Evolutionary conservation across 2,797 vertebrate species (phyloP).

Genomic region (Uromys caudimaculatus): DNA sequence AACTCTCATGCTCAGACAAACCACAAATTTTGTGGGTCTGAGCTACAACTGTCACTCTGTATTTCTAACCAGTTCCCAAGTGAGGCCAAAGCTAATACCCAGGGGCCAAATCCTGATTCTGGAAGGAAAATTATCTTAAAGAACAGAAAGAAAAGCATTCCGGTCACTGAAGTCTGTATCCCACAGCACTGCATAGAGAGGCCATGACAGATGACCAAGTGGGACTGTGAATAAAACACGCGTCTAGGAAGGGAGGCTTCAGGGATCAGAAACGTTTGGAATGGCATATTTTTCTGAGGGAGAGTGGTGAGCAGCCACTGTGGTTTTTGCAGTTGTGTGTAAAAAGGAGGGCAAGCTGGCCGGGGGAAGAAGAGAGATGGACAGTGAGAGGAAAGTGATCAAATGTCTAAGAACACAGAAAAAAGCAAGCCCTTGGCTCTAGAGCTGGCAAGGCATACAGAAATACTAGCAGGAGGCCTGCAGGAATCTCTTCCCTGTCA

Average conservation of each 20-base stretch:
- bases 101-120: not conserved
- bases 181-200: not conserved
- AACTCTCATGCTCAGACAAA: not conserved
- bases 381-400: not conserved
- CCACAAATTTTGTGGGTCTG: not conserved
- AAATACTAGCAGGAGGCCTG: not conserved
- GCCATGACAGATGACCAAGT: not conserved
- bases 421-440: constrained; percentile 16
- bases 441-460: not conserved
- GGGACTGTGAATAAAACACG: not conserved
- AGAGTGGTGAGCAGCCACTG: not conserved
- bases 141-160: constrained; percentile 9
- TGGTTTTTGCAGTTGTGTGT: not conserved
- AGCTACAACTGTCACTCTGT: not conserved
- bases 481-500: constrained; percentile 31
- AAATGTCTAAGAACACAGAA: not conserved
- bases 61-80: constrained; percentile 21
- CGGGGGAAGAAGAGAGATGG: not conserved
- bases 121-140: constrained; percentile 35
- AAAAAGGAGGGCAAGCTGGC: not conserved
- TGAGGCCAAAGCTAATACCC: not conserved
- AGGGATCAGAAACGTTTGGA: constrained; percentile 27
- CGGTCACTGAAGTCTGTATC: not conserved
- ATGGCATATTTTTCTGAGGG: not conserved
- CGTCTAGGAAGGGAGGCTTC: constrained; percentile 37